Evolutionary conservation across 1,140 invertebrate genomes (phyloP).

Genomic region (Caerostris darwini): DNA sequence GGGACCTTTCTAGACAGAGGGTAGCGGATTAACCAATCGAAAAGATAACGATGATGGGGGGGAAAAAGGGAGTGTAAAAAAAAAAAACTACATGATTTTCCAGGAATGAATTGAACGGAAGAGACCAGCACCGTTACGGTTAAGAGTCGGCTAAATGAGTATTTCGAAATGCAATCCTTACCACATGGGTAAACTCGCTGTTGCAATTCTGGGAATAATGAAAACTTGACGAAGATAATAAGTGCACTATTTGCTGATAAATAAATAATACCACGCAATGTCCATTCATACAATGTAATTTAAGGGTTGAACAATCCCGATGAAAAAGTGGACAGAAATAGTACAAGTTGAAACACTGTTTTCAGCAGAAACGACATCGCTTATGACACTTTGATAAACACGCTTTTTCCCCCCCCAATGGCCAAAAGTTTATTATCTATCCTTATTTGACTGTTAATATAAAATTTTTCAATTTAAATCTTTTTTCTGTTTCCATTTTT

Average conservation of each 20-base stretch:
- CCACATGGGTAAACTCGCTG: conserved; percentile 43
- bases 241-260: conserved; percentile 56
- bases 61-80: too few species aligned
- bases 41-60: not conserved
- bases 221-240: conserved; percentile 25
- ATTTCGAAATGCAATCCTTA: conserved; percentile 51
- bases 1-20: not conserved
- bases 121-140: conserved; percentile 48
- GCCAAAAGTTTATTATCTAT: not conserved
- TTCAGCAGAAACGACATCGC: not conserved
- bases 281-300: conserved; percentile 53
- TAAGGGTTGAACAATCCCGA: conserved; percentile 35
- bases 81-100: not conserved
- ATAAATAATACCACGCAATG: conserved; percentile 32
- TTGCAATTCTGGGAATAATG: conserved; percentile 55
- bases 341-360: not conserved
- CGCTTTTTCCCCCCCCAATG: not conserved
- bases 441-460: not conserved
- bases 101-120: conserved; percentile 42
- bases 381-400: not conserved
- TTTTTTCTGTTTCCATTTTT: not conserved
- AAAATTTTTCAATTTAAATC: not conserved
- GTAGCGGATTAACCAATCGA: conserved; percentile 3
- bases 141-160: conserved; percentile 58
- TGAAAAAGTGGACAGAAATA: not conserved